These are phyloP conservation scores for Carposina sasakii DNA, from an alignment of 1,140 invertebrate genomes.

Conservation along the genomic window DNA sequence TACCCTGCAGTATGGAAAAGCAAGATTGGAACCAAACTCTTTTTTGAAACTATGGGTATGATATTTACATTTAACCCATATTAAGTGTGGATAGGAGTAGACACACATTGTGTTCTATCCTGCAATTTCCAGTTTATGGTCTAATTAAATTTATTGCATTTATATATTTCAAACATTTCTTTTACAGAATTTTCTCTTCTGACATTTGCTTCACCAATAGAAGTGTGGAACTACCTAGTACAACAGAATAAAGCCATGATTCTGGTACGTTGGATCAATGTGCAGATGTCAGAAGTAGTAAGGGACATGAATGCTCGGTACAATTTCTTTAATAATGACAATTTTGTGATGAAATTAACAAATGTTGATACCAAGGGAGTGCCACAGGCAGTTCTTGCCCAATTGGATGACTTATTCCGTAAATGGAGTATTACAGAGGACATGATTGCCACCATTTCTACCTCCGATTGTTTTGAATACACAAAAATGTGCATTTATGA, in stretches of 20 bases:
- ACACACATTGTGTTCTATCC: no score
- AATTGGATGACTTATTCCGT: conserved; percentile 67
- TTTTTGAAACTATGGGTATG: conserved; percentile 73
- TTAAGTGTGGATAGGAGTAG: no score
- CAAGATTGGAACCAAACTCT: conserved; percentile 69
- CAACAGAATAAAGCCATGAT: conserved; percentile 69
- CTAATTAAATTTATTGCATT: no score
- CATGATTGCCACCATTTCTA: conserved; percentile 73
- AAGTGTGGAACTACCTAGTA: conserved; percentile 71
- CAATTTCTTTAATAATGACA: conserved; percentile 60
- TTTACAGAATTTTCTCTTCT: conserved; percentile 70
- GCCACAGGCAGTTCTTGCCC: conserved; percentile 45
- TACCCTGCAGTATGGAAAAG: conserved; percentile 68
- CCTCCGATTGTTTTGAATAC: conserved; percentile 65
- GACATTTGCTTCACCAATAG: conserved; percentile 62
- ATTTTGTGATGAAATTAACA: conserved; percentile 52
- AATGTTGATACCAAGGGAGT: conserved; percentile 61
- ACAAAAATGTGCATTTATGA: conserved; percentile 73
- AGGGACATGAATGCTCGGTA: conserved; percentile 62
- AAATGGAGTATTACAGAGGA: conserved; percentile 73
- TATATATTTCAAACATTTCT: conserved; percentile 9
- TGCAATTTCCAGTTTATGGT: no score
- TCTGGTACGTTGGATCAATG: conserved; percentile 71
- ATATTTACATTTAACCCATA: conserved; percentile 6
- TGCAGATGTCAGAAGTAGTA: conserved; percentile 63